Percentiles rank a stretch among this genome's conserved stretches.
Conservation (phyloP, 1,140 invertebrate species). For the Bombus huntii region DNA sequence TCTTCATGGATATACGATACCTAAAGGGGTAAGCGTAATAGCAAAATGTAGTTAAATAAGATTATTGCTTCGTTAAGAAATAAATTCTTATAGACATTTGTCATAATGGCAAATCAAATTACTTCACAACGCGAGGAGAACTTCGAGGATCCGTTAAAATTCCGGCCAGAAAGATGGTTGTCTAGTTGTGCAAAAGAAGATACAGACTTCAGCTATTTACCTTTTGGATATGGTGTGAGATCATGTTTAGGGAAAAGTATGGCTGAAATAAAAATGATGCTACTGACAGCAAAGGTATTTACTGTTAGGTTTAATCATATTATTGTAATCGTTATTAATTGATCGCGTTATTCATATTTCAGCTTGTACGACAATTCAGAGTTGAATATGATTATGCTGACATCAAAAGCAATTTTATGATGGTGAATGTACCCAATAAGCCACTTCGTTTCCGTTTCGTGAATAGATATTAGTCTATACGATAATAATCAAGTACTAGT, state of each 20-base stretch:
- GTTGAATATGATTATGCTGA: constrained; percentile 87
- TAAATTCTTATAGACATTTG: constrained; percentile 84
- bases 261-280: constrained; percentile 83
- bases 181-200: constrained; percentile 72
- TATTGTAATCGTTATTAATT: neutral
- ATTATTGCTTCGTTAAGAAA: neutral
- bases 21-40: constrained; percentile 83
- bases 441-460: constrained; percentile 86
- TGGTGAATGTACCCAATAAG: constrained; percentile 84
- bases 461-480: constrained; percentile 79
- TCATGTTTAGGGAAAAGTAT: constrained; percentile 85
- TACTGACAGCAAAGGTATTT: constrained; percentile 84
- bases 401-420: constrained; percentile 83
- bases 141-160: constrained; percentile 87
- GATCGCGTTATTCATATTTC: constrained; percentile 35
- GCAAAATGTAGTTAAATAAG: neutral
- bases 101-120: constrained; percentile 89
- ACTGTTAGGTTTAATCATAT: too few species aligned
- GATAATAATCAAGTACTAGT: neutral
- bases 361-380: constrained; percentile 85
- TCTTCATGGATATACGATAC: constrained; percentile 87
- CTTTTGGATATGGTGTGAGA: constrained; percentile 85
- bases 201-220: constrained; percentile 83
- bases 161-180: constrained; percentile 88
- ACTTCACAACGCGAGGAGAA: constrained; percentile 86